These are phyloP conservation scores for Diplosoma virens DNA, from an alignment of 23 tunicate genomes.

Conservation along the genomic window DNA sequence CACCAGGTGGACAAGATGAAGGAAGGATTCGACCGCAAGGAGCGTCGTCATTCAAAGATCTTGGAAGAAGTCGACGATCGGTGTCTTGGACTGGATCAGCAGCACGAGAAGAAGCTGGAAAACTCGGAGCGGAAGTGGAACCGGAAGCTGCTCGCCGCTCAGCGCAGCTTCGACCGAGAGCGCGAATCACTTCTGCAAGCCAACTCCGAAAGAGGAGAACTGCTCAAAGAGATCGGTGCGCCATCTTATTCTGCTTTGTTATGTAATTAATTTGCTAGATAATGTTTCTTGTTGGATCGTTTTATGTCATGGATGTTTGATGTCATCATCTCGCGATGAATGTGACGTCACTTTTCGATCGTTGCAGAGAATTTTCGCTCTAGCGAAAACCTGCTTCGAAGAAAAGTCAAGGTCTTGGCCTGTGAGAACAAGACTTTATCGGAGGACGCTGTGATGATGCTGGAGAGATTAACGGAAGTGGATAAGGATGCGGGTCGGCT, in stretches of 20 bases:
- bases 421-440: constrained; percentile 61
- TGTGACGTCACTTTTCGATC: too few relatives aligned
- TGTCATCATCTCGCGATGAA: too few relatives aligned
- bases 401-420: constrained; percentile 50
- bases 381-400: constrained; percentile 28
- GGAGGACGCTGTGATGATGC: constrained; percentile 31
- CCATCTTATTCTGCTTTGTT: too few relatives aligned
- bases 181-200: constrained; percentile 49
- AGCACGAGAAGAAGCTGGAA: constrained; percentile 39
- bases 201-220: constrained; percentile 49
- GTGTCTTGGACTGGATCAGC: constrained; percentile 59
- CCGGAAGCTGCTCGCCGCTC: constrained; percentile 45
- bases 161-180: constrained; percentile 41
- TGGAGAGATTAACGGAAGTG: constrained; percentile 40
- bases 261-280: too few relatives aligned
- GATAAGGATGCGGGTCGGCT: constrained; percentile 69
- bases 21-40: constrained; percentile 56
- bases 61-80: constrained; percentile 81
- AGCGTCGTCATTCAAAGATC: constrained; percentile 56
- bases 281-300: too few relatives aligned
- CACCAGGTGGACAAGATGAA: constrained; percentile 44
- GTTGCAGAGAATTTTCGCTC: constrained; percentile 17
- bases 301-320: too few relatives aligned
- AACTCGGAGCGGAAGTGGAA: constrained; percentile 54
- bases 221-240: constrained; percentile 71